Evolutionary conservation across 2,113 vertebrate genomes (phyloP), one percentile per base, ranked within the genome.

Genomic region (Phrynosoma platyrhinos): DNA sequence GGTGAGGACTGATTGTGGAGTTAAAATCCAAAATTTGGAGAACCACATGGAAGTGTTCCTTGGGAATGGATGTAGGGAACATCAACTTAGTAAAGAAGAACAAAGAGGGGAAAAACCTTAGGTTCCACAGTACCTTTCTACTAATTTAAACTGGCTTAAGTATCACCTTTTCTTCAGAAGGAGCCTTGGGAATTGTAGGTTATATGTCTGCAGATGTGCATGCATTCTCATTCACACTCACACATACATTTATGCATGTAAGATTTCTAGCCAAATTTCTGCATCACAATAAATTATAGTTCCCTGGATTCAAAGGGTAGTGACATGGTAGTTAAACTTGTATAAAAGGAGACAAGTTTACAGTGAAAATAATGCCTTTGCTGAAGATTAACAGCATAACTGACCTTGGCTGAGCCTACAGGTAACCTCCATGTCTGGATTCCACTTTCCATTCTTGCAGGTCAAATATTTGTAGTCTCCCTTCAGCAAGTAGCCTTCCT

Each of bases 391-490:
- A 52, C 21, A 42, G 47, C 52, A 90, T 79, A 16, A 94, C 97
- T 96, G 88, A 99, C 99, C 99, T 83, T 98, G 98, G 3, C 97
- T 98, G 55, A 98, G 98, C 85, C 96, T 97, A 94, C 99, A 99
- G 97, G 98, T 99, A 68, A 99, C 98, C 95, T 99, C 98, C 98
- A 99, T 98, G 87, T 98, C 97, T 1, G 98, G 97, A 89, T 98
- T 97, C 99, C 99, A 99, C 91, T 99, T 98, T 84, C 99, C 99
- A 89, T 98, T 97, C 95, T 98, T 97, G 91, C 99, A 99, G 52
- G 99, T 99, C 97, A 98, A 96, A 94, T 98, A 99, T 88, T 98
- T 99, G 95, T 99, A 99, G 86, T 98, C 98, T 3, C 98, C 98
- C 90, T 99, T 99, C 93, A 99, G 94, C 89, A 98, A 95, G 92